These are phyloP conservation scores for Formica aserva DNA, from an alignment of 2,888 invertebrate species.

Conservation along the genomic window DNA sequence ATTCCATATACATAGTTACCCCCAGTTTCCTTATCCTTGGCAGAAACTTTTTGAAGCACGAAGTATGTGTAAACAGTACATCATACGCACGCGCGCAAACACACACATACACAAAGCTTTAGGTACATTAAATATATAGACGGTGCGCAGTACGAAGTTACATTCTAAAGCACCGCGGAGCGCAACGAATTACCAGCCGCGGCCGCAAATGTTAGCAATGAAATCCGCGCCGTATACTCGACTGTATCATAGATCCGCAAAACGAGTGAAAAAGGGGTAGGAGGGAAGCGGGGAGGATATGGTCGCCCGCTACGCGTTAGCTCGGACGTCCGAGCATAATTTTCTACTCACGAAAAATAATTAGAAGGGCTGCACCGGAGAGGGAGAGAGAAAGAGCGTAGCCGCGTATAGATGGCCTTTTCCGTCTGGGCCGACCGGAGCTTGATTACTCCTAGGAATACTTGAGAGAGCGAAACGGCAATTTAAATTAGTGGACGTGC, in stretches of 20 bases:
- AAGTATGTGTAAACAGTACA: neutral
- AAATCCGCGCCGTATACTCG: slow-evolving; percentile 36
- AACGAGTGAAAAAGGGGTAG: neutral
- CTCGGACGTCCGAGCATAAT: slow-evolving; percentile 54
- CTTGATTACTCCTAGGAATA: slow-evolving; percentile 72
- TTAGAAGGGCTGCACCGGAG: slow-evolving; percentile 55
- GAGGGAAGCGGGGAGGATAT: neutral
- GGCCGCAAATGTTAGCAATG: slow-evolving; percentile 51
- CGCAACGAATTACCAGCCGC: slow-evolving; percentile 40
- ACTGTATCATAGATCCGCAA: slow-evolving; percentile 24
- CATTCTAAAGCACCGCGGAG: slow-evolving; percentile 22
- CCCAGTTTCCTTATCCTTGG: slow-evolving; percentile 5
- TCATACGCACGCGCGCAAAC: neutral
- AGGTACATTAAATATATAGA: slow-evolving; percentile 40
- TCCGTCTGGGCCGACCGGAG: slow-evolving; percentile 59
- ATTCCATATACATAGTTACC: neutral
- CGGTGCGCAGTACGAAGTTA: slow-evolving; percentile 26
- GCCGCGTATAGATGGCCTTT: slow-evolving; percentile 51
- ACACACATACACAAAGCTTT: slow-evolving; percentile 8
- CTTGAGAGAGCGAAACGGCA: slow-evolving; percentile 71
- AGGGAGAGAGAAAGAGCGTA: neutral
- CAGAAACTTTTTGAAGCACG: slow-evolving; percentile 20
- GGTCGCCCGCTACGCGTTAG: slow-evolving; percentile 26
- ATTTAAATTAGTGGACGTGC: slow-evolving; percentile 73
- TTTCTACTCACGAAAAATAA: slow-evolving; percentile 68